Evolutionary conservation across 2,888 invertebrate species (phyloP).

Genomic region (Latrodectus elegans): DNA sequence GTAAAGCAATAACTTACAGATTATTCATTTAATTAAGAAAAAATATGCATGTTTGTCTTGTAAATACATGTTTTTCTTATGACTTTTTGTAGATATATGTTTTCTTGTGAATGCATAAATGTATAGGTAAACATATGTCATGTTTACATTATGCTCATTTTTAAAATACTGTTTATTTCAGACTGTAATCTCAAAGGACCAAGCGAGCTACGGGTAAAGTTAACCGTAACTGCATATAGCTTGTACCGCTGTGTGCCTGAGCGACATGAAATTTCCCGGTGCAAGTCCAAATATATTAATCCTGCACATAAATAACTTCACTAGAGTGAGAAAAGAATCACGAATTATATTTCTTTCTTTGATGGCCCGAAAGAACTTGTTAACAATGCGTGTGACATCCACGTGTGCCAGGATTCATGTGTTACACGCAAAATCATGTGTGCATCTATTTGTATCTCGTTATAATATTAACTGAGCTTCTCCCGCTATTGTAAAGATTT

Average conservation of each 20-base stretch:
- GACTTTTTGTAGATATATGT: too few relatives aligned
- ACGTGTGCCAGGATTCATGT: slow-evolving; percentile 8
- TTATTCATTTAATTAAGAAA: too few relatives aligned
- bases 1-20: too few relatives aligned
- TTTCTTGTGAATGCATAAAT: too few relatives aligned
- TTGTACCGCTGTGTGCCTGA: slow-evolving; percentile 57
- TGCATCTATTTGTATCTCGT: slow-evolving; percentile 37
- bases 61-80: too few relatives aligned
- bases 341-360: not conserved
- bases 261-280: slow-evolving; percentile 28
- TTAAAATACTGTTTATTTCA: slow-evolving; percentile 7
- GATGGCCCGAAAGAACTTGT: not conserved
- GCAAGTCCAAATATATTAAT: slow-evolving; percentile 41
- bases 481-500: slow-evolving; percentile 8
- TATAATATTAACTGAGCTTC: slow-evolving; percentile 54
- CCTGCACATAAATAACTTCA: not conserved
- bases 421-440: slow-evolving; percentile 28
- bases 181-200: slow-evolving; percentile 63
- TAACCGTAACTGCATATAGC: slow-evolving; percentile 53
- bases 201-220: slow-evolving; percentile 66
- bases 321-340: not conserved
- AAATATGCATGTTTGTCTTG: too few relatives aligned
- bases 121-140: too few relatives aligned
- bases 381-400: not conserved
- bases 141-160: too few relatives aligned